Percentiles rank a stretch among this genome's conserved stretches.
phyloP scores from a whole-genome alignment of 2,888 invertebrate species.

The Alitta virens region DNA sequence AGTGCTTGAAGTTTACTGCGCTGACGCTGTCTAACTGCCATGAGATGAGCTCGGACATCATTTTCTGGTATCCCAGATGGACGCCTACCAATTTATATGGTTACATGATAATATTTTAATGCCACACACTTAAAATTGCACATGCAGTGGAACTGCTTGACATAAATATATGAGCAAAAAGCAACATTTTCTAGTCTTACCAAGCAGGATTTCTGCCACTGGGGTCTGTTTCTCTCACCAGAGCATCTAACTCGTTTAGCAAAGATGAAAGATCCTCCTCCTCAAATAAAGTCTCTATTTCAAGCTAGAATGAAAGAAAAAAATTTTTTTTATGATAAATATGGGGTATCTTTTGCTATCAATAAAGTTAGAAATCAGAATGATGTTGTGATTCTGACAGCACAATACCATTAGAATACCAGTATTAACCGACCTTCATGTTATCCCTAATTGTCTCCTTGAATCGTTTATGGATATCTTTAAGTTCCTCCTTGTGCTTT shows the following conservation, averaged over 20 bases:
- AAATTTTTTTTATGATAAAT: too few relatives aligned
- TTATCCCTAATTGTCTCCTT: not conserved
- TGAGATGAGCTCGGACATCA: conserved; percentile 3
- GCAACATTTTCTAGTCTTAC: too few relatives aligned
- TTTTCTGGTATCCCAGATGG: conserved; percentile 2
- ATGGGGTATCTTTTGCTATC: too few relatives aligned
- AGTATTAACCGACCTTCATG: too few relatives aligned
- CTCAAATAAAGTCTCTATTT: not conserved
- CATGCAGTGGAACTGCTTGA: not conserved
- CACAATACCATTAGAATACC: too few relatives aligned
- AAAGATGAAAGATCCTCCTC: too few relatives aligned
- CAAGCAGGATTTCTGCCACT: too few relatives aligned
- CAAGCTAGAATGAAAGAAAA: not conserved
- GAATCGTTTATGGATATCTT: conserved; percentile 4
- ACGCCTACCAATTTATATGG: not conserved
- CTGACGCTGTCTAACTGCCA: conserved; percentile 3
- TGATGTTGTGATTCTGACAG: too few relatives aligned
- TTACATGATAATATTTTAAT: not conserved
- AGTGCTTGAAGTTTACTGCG: not conserved
- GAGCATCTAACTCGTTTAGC: too few relatives aligned
- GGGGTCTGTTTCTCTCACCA: too few relatives aligned
- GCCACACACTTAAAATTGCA: not conserved
- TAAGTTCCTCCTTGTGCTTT: not conserved
- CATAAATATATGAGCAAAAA: too few relatives aligned
- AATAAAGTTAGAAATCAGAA: too few relatives aligned